Conservation (phyloP, 2,797 vertebrate genomes). For the Babyrousa celebensis region DNA sequence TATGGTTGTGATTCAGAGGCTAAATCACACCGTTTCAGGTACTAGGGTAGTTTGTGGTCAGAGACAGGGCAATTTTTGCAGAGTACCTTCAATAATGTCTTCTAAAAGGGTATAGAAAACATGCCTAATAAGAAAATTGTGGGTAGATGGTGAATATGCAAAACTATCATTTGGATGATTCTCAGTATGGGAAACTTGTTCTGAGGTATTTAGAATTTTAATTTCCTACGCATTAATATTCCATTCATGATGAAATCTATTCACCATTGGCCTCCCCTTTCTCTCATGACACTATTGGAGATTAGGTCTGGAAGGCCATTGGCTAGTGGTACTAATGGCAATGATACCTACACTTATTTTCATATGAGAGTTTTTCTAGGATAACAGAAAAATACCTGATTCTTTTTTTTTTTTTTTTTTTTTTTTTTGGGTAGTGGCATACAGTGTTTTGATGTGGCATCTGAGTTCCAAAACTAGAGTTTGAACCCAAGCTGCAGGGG, state of each 20-base stretch:
- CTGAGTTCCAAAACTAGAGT: too few relatives aligned
- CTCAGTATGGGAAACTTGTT: conserved; percentile 18
- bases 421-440: too few relatives aligned
- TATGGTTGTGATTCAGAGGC: background rate
- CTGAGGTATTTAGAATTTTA: conserved; percentile 27
- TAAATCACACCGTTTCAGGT: background rate
- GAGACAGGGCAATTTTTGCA: conserved; percentile 1
- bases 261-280: background rate
- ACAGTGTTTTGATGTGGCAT: too few relatives aligned
- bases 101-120: conserved; percentile 17
- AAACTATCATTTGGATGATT: background rate
- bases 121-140: background rate
- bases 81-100: background rate
- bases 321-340: background rate
- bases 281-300: conserved; percentile 5
- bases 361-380: background rate
- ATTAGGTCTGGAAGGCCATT: background rate
- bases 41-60: background rate
- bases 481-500: too few relatives aligned
- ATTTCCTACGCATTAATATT: conserved; percentile 36
- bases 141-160: background rate
- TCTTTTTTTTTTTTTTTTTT: background rate
- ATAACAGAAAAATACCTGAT: background rate
- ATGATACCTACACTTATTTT: background rate
- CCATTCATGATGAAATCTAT: background rate